Evolutionary conservation across 2,113 vertebrate species (phyloP).

Genomic region (Caretta caretta): DNA sequence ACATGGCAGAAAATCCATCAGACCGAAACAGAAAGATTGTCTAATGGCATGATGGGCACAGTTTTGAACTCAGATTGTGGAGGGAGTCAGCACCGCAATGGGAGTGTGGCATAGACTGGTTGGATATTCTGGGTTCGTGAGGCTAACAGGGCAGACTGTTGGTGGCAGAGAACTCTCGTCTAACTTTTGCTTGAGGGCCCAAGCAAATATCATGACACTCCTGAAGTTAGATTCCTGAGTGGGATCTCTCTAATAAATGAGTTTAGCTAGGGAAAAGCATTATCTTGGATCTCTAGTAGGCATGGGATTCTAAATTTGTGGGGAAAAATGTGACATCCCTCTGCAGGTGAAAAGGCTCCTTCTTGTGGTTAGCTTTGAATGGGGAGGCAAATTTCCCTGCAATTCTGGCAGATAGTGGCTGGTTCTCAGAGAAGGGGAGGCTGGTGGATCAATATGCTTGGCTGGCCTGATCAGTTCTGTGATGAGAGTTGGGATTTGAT

Average conservation of each 20-base stretch:
- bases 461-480: neutral
- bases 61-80: neutral
- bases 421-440: neutral
- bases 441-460: rapidly evolving
- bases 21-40: neutral
- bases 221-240: neutral
- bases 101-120: neutral
- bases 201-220: neutral
- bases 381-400: neutral
- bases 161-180: neutral
- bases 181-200: neutral
- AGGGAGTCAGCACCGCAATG: neutral
- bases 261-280: neutral
- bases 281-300: neutral
- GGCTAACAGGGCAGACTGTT: neutral
- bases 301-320: neutral
- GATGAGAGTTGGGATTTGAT: neutral
- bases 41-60: neutral
- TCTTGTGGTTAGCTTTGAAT: neutral
- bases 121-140: neutral
- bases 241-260: neutral
- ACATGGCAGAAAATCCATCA: neutral
- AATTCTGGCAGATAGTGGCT: neutral
- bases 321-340: neutral
- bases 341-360: neutral